Evolutionary conservation across 2,888 invertebrate genomes (phyloP).

Genomic region (Crepidodera aurea): DNA sequence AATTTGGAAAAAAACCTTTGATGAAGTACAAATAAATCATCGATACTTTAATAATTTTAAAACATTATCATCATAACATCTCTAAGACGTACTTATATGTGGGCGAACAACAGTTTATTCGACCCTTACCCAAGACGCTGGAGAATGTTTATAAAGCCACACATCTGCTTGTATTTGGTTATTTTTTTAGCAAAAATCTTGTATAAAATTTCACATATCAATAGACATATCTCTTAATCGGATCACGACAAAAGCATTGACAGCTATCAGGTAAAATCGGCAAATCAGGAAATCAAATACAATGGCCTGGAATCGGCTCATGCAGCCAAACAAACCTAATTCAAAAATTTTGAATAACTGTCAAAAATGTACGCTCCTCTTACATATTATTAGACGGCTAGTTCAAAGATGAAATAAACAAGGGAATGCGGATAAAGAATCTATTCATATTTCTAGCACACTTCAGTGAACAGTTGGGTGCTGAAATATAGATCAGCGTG

Average conservation of each 20-base stretch:
- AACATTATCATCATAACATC: too few species aligned
- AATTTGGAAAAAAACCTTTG: too few species aligned
- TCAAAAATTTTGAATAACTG: slow-evolving; percentile 38
- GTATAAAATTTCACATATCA: slow-evolving; percentile 39
- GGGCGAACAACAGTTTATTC: too few species aligned
- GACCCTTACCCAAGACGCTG: too few species aligned
- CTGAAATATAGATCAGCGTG: neutral
- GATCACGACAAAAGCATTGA: slow-evolving; percentile 40
- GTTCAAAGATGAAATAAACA: slow-evolving; percentile 30
- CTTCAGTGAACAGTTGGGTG: neutral
- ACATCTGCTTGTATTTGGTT: slow-evolving; percentile 6
- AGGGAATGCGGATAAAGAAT: neutral
- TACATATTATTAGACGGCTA: slow-evolving; percentile 34
- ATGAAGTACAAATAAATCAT: too few species aligned
- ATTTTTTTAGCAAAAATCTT: slow-evolving; percentile 10
- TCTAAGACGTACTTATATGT: too few species aligned
- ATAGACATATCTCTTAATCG: slow-evolving; percentile 36
- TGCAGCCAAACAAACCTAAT: slow-evolving; percentile 35
- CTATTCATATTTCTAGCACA: neutral
- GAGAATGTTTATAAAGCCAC: neutral
- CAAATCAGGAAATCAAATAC: slow-evolving; percentile 38
- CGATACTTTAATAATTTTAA: too few species aligned
- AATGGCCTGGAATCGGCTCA: slow-evolving; percentile 27
- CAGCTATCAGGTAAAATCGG: slow-evolving; percentile 41
- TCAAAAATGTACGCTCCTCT: slow-evolving; percentile 36